Percentiles rank a stretch among this genome's conserved stretches.
These are phyloP conservation scores for Zapornia atra DNA, from an alignment of 2,113 vertebrate genomes.

Conservation along the genomic window DNA sequence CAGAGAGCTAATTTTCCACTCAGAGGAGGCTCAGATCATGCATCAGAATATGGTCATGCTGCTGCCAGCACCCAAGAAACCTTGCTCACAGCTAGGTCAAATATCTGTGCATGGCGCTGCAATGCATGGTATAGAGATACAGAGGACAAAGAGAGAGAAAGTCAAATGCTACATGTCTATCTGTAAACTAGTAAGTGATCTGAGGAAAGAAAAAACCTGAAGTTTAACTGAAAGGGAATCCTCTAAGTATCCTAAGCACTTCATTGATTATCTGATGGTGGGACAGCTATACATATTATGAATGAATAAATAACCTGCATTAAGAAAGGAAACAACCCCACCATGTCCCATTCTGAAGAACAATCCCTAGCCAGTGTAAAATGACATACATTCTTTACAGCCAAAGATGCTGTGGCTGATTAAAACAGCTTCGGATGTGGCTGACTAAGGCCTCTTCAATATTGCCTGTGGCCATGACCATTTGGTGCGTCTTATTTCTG, in stretches of 20 bases:
- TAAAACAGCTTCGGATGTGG: background rate
- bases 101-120: background rate
- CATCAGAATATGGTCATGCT: background rate
- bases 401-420: background rate
- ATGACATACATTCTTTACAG: background rate
- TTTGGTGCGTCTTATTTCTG: background rate
- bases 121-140: background rate
- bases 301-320: background rate
- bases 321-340: background rate
- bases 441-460: background rate
- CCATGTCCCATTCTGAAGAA: background rate
- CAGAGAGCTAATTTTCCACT: background rate
- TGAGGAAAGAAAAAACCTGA: rapidly evolving
- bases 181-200: background rate
- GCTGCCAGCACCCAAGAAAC: background rate
- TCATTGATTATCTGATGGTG: background rate
- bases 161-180: background rate
- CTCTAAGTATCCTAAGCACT: background rate
- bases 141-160: background rate
- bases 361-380: background rate
- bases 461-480: background rate
- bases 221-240: background rate
- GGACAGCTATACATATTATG: background rate
- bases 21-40: background rate
- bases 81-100: constrained; percentile 28